Evolutionary conservation across 30 jellyfish, hydroid and myxozoan species (phyloP).

Genomic region (Sanderia malayensis): DNA sequence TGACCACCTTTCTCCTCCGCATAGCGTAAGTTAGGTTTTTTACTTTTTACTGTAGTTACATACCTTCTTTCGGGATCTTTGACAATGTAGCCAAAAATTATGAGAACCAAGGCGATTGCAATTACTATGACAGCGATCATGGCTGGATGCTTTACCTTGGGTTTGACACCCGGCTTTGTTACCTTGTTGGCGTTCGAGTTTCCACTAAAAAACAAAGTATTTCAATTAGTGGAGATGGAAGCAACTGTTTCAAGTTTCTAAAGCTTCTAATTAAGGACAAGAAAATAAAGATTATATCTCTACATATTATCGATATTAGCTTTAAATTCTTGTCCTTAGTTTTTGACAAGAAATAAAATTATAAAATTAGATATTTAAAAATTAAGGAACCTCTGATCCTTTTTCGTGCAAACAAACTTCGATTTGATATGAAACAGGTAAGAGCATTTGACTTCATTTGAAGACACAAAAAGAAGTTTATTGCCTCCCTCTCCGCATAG

Average conservation of each 20-base stretch:
- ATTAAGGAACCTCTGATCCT: background rate
- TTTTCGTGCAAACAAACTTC: constrained; percentile 28
- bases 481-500: constrained; percentile 30
- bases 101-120: background rate
- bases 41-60: too few species aligned
- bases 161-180: background rate
- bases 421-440: constrained; percentile 25
- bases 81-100: constrained; percentile 11
- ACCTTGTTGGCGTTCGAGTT: background rate
- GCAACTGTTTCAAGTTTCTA: too few species aligned
- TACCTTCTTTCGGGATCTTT: constrained; percentile 56
- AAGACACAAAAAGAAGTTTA: background rate
- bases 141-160: constrained; percentile 16
- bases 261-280: too few species aligned
- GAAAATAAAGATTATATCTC: too few species aligned
- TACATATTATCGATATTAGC: too few species aligned
- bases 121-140: constrained; percentile 21
- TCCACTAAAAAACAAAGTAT: constrained; percentile 2
- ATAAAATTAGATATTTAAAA: too few species aligned
- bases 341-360: too few species aligned
- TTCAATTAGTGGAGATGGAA: too few species aligned
- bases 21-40: too few species aligned
- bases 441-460: constrained; percentile 11
- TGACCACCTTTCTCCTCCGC: too few species aligned
- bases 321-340: too few species aligned